Percentiles rank a stretch among this genome's conserved stretches.
These are phyloP conservation scores for Myrmecophaga tridactyla DNA, from an alignment of 2,113 vertebrate species.

Conservation along the genomic window DNA sequence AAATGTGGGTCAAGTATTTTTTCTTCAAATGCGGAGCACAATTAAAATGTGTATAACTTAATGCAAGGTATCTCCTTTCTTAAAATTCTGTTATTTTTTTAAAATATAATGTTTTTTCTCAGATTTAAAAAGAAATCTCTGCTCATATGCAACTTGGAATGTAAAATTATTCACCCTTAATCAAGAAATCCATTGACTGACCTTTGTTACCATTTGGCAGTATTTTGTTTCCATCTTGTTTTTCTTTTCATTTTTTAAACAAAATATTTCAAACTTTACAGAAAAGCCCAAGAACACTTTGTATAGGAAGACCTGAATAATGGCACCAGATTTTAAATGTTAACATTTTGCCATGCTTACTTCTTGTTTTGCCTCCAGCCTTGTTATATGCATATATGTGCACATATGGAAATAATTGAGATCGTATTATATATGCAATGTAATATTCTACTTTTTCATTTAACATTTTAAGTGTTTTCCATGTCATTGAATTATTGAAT, in stretches of 20 bases:
- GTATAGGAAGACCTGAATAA: background rate
- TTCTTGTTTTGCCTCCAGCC: background rate
- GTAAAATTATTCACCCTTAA: conserved; percentile 32
- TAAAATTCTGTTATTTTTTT: conserved; percentile 51
- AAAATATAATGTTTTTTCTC: background rate
- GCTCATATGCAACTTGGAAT: conserved; percentile 5
- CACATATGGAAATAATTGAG: conserved; percentile 38
- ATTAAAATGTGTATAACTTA: background rate
- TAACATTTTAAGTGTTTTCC: conserved; percentile 34
- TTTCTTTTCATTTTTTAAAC: conserved; percentile 48
- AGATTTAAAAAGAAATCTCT: conserved; percentile 34
- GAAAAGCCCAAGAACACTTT: background rate
- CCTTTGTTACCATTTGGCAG: background rate
- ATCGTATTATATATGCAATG: conserved; percentile 7
- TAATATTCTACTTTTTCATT: conserved; percentile 11
- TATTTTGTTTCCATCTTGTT: conserved; percentile 33
- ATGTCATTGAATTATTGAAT: conserved; percentile 17
- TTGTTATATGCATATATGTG: background rate
- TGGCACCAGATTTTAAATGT: background rate
- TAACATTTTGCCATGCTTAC: conserved; percentile 2
- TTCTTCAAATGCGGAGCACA: conserved; percentile 45
- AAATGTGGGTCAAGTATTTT: conserved; percentile 8
- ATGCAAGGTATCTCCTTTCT: conserved; percentile 4
- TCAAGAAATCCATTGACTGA: background rate
- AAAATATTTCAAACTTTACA: conserved; percentile 22